Percentiles rank a stretch among this genome's conserved stretches.
These are phyloP conservation scores for Oreochromis aureus DNA, from an alignment of 2,113 vertebrate species.

Conservation along the genomic window DNA sequence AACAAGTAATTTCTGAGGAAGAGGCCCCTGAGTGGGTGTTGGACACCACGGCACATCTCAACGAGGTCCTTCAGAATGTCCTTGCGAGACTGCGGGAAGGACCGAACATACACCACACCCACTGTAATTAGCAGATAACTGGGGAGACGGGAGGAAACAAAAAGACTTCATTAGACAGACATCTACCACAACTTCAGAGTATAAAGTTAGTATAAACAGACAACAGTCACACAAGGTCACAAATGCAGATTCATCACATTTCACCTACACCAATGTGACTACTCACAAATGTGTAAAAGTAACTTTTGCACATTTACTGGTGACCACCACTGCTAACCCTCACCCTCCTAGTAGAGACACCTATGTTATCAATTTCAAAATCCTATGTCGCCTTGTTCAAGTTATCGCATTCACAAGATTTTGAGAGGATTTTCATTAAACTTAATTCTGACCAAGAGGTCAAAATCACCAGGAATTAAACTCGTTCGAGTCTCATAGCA, in stretches of 20 bases:
- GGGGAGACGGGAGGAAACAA: background rate
- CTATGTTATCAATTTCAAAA: background rate
- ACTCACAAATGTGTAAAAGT: background rate
- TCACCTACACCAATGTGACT: background rate
- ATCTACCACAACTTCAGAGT: background rate
- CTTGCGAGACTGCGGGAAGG: conserved; percentile 98
- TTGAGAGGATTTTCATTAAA: background rate
- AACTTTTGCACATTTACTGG: background rate
- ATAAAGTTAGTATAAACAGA: background rate
- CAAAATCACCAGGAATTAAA: background rate
- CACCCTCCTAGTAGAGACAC: background rate
- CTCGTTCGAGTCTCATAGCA: background rate
- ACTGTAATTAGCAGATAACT: conserved; percentile 97
- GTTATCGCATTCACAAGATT: background rate
- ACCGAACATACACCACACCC: conserved; percentile 96
- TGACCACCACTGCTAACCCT: rapidly evolving
- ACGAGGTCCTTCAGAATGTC: conserved; percentile 98
- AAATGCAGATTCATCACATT: background rate
- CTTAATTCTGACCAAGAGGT: background rate
- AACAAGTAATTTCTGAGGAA: conserved; percentile 97
- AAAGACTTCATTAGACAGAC: background rate
- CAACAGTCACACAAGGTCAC: background rate
- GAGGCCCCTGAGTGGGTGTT: conserved; percentile 92
- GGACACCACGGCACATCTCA: conserved; percentile 99
- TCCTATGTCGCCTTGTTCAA: background rate